These are phyloP conservation scores for Cistogaster globosa DNA, from an alignment of 2,888 invertebrate genomes.

Conservation along the genomic window DNA sequence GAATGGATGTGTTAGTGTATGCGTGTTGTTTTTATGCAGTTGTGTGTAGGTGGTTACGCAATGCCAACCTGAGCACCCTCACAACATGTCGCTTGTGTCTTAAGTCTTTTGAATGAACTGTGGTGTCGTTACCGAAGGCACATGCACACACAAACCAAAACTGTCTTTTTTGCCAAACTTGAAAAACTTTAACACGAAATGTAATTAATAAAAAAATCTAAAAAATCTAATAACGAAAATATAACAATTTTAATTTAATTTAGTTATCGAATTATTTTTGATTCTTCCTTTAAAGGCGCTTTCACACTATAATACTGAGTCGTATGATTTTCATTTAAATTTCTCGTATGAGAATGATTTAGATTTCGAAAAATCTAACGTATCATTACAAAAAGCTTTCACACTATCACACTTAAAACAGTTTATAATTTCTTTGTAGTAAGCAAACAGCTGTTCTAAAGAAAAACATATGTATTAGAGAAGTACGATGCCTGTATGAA, in stretches of 20 bases:
- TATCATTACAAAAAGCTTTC: too few relatives aligned
- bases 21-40: not conserved
- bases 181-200: not conserved
- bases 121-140: slow-evolving; percentile 8
- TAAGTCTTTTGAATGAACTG: slow-evolving; percentile 78
- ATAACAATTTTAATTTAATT: slow-evolving; percentile 8
- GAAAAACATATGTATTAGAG: too few relatives aligned
- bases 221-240: not conserved
- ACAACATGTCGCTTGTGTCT: slow-evolving; percentile 77
- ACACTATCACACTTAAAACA: too few relatives aligned
- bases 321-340: too few relatives aligned
- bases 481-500: too few relatives aligned
- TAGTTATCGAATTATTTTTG: not conserved
- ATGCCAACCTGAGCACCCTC: slow-evolving; percentile 70
- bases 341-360: too few relatives aligned
- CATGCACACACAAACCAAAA: not conserved
- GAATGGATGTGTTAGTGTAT: not conserved
- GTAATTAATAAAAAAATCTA: not conserved
- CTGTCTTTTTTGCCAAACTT: not conserved
- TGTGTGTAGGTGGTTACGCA: slow-evolving; percentile 38
- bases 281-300: not conserved
- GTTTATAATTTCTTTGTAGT: too few relatives aligned
- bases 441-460: too few relatives aligned
- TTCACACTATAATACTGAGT: too few relatives aligned
- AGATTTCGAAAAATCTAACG: too few relatives aligned